phyloP scores from a whole-genome alignment of 2,113 vertebrate species.

The Mus musculus region DNA sequence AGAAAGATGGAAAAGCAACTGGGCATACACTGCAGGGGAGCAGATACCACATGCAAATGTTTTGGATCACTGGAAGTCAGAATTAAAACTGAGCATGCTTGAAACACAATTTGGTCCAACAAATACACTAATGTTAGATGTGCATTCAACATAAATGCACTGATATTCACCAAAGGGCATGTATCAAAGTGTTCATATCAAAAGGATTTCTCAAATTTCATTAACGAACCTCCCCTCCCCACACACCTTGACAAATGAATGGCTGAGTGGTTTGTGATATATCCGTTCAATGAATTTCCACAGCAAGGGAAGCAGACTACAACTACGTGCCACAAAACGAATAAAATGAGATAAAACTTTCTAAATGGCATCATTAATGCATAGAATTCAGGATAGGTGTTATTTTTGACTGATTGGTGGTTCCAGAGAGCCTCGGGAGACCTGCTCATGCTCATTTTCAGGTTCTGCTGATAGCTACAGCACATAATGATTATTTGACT shows the following conservation, averaged over 20 bases:
- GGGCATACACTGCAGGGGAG: neutral
- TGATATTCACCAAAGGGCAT: neutral
- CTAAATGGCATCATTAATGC: neutral
- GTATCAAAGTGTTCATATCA: neutral
- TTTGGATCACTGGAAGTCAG: neutral
- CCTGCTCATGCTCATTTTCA: neutral
- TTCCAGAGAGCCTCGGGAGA: neutral
- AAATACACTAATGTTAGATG: neutral
- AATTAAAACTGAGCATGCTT: neutral
- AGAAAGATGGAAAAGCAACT: neutral
- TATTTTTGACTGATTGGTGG: neutral
- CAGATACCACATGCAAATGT: neutral
- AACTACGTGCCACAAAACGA: neutral
- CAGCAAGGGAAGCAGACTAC: constrained; percentile 12
- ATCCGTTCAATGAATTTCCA: constrained; percentile 9
- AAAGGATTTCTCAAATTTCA: neutral
- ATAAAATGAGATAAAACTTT: constrained; percentile 19
- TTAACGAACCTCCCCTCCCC: neutral
- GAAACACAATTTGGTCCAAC: neutral
- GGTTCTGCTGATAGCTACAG: neutral
- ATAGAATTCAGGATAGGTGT: neutral
- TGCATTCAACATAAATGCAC: neutral
- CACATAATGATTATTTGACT: neutral
- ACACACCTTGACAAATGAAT: neutral
- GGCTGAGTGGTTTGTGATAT: neutral